Evolutionary conservation across 2,113 vertebrate genomes (phyloP), one percentile per base, ranked within the genome.

Genomic region (Cygnus buccinator): DNA sequence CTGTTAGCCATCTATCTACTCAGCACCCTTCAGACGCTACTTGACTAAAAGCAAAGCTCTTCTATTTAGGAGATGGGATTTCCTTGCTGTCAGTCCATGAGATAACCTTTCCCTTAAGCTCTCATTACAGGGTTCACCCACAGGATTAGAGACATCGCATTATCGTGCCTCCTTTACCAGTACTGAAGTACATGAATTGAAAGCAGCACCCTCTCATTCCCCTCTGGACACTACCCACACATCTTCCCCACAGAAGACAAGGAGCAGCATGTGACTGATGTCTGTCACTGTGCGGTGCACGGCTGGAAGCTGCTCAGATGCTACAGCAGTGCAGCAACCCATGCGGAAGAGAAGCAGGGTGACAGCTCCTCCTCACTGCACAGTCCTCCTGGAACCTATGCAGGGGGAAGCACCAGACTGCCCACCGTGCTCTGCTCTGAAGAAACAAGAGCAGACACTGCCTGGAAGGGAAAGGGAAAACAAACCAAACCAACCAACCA

Each of bases 51-150:
- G 18, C 41, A 77, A 63, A 84, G 65, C 48, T 71, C 20, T 66
- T 50, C 26, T 3, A 0, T 11, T 15, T 10, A 78, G 37, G 17
- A 71, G 31, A 58, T 0, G 3, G n/a, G 17, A 57, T 75, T 82
- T 68, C 58, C 48, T 44, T 54, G 66, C 19, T 63, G 17, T 31
- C n/a, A 78, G 33, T 6, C 62, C 37, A 59, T 8, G 39, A 29
- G 66, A 81, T 37, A 91, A n/a, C 35, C 13, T 39, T 70, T 57
- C 25, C 50, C 35, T 52, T 10, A 35, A 62, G 20, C 25, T 86
- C 37, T 52, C 71, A 61, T 7, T 10, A 11, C 23, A 84, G 31
- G n/a, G 29, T 20, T 92, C 67, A 86, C 18, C 35, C 73, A 39
- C 23, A 88, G 41, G 12, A 10, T 54, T 31, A 76, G 5, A 54